Evolutionary conservation across 2,888 invertebrate genomes (phyloP), one percentile per base, ranked within the genome.

Genomic region (Salpingus planirostris): DNA sequence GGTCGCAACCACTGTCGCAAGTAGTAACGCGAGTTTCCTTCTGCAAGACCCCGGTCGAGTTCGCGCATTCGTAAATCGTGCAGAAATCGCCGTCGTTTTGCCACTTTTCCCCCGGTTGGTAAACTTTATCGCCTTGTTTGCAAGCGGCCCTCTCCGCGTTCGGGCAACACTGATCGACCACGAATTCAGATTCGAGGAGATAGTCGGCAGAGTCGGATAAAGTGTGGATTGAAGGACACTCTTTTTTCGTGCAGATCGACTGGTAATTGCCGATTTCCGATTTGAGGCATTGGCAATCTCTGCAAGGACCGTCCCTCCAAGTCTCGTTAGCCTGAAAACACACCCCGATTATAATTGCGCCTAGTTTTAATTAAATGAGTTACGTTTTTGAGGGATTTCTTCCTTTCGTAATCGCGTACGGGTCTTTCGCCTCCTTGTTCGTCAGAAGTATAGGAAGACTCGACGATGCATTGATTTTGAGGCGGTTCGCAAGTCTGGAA

Each of bases 251-350:
- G 57, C 83, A 83, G 2, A 61, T 38, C 7, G 55, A 50, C 3
- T 62, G 54, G 1, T 51, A 47, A 33, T 59, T 66, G 4, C 55
- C 59, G 10, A 49, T 43, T 5, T 49, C 45, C 22, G 54, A 47
- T 18, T 62, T 61, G 14, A 45, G 23, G 55, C 83, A 84, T 24
- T 63, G 62, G 47, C 84, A 85, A 15, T 67, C 64, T 21, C 74
- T 71, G 50, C 85, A 85, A 12, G 78, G 77, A 0, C 82, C 83
- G 56, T 84, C 82, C 37, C 67, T 55, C 84, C 84, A 85, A 0
- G 62, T 68, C 1, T 73, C 69, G 7, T 77, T 55, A 48, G 74
- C 76, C n/a, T n/a, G n/a, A n/a, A n/a, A n/a, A n/a, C n/a, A n/a
- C n/a, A n/a, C n/a, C n/a, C n/a, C n/a, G n/a, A n/a, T n/a, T n/a